Evolutionary conservation across 2,113 vertebrate genomes (phyloP).

Genomic region (Rhynchopsitta pachyrhyncha): DNA sequence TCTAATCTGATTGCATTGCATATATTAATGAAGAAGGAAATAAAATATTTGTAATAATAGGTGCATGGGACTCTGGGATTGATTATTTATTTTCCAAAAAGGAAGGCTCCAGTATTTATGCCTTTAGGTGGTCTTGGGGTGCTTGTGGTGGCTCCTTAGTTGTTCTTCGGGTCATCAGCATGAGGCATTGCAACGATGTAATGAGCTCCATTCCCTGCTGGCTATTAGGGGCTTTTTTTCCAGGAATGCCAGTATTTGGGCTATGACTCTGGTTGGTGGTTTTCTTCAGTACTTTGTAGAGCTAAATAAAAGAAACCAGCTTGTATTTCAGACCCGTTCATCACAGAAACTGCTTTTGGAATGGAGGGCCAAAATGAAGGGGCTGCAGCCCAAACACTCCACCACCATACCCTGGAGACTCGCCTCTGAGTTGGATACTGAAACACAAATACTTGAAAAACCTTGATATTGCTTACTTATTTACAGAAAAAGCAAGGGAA

Average conservation of each 20-base stretch:
- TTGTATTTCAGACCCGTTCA: not conserved
- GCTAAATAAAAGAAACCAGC: not conserved
- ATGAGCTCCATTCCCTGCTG: not conserved
- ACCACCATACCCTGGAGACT: not conserved
- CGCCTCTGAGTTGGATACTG: not conserved
- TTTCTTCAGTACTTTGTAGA: not conserved
- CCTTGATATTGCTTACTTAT: not conserved
- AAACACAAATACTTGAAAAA: not conserved
- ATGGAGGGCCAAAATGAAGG: not conserved
- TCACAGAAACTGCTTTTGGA: not conserved
- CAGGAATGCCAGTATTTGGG: not conserved
- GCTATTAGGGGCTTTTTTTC: not conserved
- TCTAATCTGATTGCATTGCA: slow-evolving; percentile 52
- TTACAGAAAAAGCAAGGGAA: not conserved
- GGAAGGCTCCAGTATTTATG: not conserved
- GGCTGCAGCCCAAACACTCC: not conserved
- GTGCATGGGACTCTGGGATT: not conserved
- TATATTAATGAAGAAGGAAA: slow-evolving; percentile 43
- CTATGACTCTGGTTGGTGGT: not conserved
- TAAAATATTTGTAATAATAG: slow-evolving; percentile 17
- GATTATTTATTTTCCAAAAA: not conserved
- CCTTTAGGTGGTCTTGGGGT: not conserved
- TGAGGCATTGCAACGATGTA: not conserved
- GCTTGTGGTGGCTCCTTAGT: not conserved
- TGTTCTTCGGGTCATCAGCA: not conserved